These are phyloP conservation scores for Dusona sp. DNA, from an alignment of 2,888 invertebrate genomes.

Conservation along the genomic window DNA sequence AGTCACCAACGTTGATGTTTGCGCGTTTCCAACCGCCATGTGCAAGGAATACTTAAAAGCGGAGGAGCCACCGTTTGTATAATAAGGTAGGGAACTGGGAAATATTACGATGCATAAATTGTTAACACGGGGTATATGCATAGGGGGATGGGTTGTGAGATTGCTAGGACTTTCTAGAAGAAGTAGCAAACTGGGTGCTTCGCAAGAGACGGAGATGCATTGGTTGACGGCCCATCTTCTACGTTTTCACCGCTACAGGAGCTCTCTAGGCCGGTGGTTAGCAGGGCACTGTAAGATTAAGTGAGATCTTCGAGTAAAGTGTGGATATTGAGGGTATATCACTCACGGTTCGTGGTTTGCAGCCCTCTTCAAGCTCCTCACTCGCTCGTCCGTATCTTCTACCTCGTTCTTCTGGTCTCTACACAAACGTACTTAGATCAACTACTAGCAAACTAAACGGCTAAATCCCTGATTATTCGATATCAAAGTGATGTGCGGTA, in stretches of 20 bases:
- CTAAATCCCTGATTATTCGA: slow-evolving; percentile 6
- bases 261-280: slow-evolving; percentile 55
- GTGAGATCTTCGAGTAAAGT: slow-evolving; percentile 81
- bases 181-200: background rate
- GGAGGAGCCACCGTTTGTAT: slow-evolving; percentile 10
- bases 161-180: slow-evolving; percentile 9
- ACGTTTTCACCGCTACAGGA: slow-evolving; percentile 34
- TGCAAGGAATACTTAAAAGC: background rate
- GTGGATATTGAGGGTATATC: slow-evolving; percentile 83
- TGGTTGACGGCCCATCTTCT: slow-evolving; percentile 28
- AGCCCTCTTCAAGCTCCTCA: slow-evolving; percentile 65
- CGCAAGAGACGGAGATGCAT: background rate
- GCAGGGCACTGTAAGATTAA: slow-evolving; percentile 78
- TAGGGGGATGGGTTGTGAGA: slow-evolving; percentile 64
- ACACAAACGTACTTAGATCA: slow-evolving; percentile 7
- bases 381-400: slow-evolving; percentile 52
- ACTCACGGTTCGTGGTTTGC: slow-evolving; percentile 80
- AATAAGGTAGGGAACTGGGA: slow-evolving; percentile 52
- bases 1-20: slow-evolving; percentile 23
- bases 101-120: slow-evolving; percentile 79
- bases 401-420: slow-evolving; percentile 34
- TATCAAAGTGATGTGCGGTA: background rate
- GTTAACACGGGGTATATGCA: slow-evolving; percentile 73
- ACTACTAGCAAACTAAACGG: background rate
- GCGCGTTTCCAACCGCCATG: slow-evolving; percentile 3